Evolutionary conservation across 1,140 invertebrate species (phyloP).

Genomic region (Thereuonema tuberculata): DNA sequence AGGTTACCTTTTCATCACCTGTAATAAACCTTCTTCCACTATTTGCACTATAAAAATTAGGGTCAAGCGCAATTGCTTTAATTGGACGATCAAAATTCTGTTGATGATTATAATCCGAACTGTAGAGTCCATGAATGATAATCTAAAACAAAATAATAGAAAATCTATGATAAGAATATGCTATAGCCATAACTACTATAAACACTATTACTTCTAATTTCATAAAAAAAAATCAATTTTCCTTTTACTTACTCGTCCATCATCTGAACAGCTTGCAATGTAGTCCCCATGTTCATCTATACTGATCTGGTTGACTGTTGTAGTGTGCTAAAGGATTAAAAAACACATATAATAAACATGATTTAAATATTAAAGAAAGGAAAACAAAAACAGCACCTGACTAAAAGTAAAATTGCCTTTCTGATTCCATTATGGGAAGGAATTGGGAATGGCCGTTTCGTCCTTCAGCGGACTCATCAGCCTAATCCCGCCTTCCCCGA

Average conservation of each 20-base stretch:
- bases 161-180: slow-evolving; percentile 15
- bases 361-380: background rate
- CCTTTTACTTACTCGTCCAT: slow-evolving; percentile 55
- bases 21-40: slow-evolving; percentile 68
- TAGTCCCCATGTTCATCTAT: slow-evolving; percentile 83
- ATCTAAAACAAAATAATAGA: slow-evolving; percentile 31
- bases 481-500: no score
- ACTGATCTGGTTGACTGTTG: slow-evolving; percentile 85
- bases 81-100: slow-evolving; percentile 65
- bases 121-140: slow-evolving; percentile 54
- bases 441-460: no score
- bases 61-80: slow-evolving; percentile 79
- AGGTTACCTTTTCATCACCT: slow-evolving; percentile 35
- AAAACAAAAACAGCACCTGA: no score
- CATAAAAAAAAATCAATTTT: background rate
- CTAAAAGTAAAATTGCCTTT: no score
- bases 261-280: slow-evolving; percentile 88
- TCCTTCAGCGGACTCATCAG: no score
- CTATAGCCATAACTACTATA: background rate
- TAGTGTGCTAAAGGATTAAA: slow-evolving; percentile 46
- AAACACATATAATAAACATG: slow-evolving; percentile 3
- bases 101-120: slow-evolving; percentile 61
- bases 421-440: no score
- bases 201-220: background rate
- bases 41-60: slow-evolving; percentile 59